Evolutionary conservation across 2,888 invertebrate genomes (phyloP).

Genomic region (Drosophila kambysellisi): DNA sequence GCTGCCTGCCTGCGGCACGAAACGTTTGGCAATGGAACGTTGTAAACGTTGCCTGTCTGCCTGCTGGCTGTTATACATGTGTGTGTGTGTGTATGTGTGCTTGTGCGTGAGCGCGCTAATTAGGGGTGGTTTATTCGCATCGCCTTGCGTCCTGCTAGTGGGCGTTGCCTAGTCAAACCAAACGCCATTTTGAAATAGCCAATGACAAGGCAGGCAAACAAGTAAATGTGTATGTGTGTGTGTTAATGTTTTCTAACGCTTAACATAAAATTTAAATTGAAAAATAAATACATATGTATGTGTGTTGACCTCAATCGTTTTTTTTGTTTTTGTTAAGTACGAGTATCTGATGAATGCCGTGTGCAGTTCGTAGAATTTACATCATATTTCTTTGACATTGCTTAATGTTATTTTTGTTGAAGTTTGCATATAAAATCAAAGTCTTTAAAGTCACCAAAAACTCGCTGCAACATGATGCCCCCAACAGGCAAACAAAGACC

Average conservation of each 20-base stretch:
- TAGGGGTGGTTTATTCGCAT: slow-evolving; percentile 75
- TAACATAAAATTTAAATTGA: slow-evolving; percentile 40
- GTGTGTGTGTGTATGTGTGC: background rate
- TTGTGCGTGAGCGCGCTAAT: slow-evolving; percentile 52
- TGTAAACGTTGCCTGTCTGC: slow-evolving; percentile 10
- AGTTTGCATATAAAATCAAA: slow-evolving; percentile 51
- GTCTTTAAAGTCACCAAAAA: slow-evolving; percentile 59
- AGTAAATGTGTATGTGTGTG: background rate
- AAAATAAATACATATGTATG: slow-evolving; percentile 13
- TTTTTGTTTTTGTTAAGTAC: slow-evolving; percentile 2
- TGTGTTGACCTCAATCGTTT: slow-evolving; percentile 64
- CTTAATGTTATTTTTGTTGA: slow-evolving; percentile 47
- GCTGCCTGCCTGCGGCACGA: slow-evolving; percentile 30
- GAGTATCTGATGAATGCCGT: slow-evolving; percentile 69
- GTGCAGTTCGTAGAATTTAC: slow-evolving; percentile 67
- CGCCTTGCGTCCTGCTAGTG: slow-evolving; percentile 51
- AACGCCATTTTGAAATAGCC: slow-evolving; percentile 76
- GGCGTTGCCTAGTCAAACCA: slow-evolving; percentile 53
- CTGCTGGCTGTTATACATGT: background rate
- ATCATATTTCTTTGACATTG: slow-evolving; percentile 73
- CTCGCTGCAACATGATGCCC: slow-evolving; percentile 65
- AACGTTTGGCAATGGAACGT: slow-evolving; percentile 50
- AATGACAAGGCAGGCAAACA: slow-evolving; percentile 27
- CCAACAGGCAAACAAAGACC: slow-evolving; percentile 30
- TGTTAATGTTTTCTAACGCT: slow-evolving; percentile 39